Conservation (phyloP, 2,113 vertebrate genomes). For the Scytalopus superciliaris region DNA sequence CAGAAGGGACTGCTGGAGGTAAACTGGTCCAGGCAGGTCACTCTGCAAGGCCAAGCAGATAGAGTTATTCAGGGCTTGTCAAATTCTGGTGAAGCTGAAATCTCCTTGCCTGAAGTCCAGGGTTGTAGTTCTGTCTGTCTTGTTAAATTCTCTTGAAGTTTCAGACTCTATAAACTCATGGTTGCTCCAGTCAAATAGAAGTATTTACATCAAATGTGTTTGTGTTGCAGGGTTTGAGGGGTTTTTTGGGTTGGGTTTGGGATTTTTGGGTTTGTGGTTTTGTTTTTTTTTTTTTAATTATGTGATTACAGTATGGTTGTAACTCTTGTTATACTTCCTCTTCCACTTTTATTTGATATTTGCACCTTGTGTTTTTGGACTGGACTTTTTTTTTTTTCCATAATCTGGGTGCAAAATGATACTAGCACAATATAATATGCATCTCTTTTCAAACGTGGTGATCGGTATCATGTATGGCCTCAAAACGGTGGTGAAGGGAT, state of each 20-base stretch:
- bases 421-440: not conserved
- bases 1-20: not conserved
- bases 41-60: not conserved
- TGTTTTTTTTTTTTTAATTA: no score
- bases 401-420: not conserved
- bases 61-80: not conserved
- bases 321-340: not conserved
- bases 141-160: not conserved
- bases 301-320: not conserved
- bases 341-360: not conserved
- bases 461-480: not conserved
- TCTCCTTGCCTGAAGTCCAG: not conserved
- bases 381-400: not conserved
- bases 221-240: not conserved
- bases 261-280: no score
- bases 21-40: not conserved
- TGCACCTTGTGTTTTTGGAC: not conserved
- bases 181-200: not conserved
- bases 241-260: no score
- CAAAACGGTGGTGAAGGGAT: not conserved
- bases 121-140: not conserved
- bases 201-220: not conserved
- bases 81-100: not conserved
- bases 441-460: not conserved
- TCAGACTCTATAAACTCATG: not conserved